Base-by-base conservation (phyloP, 2,113 vertebrate species). In the Ptychochromis oligacanthus region DNA sequence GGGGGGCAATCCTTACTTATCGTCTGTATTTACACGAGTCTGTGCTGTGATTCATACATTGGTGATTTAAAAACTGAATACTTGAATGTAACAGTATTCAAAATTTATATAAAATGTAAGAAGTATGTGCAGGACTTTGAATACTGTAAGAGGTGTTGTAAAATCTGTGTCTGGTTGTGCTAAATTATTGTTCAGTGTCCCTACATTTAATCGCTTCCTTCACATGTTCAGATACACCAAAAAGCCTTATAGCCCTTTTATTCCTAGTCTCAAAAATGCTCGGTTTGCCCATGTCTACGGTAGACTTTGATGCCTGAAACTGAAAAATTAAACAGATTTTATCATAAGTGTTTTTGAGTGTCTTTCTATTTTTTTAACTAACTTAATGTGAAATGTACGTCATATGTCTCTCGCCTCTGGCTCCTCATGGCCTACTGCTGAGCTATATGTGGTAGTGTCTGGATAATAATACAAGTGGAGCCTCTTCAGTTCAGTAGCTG, bases 251-350 rank as follows among this genome's bases (percentile, higher is more conserved):
- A 43, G 31, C 85, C 34, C 1, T 14, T 80, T 49, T 59, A 20
- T 80, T 61, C 5, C 40, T 46, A 17, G 8, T 81, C 22, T 87
- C 28, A 74, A 1, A 8, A 24, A 7, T 13, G n/a, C 20, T 38
- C 14, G 62, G 28, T 52, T 56, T 80, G 20, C 77, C 67, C 24
- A 17, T 78, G 12, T 79, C 22, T 86, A 38, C 57, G n/a, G 38
- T 24, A 34, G 54, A 84, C 58, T 43, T n/a, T n/a, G 22, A 77
- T 83, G 40, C 56, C 20, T 70, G 10, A 65, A 59, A 57, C 22
- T 74, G n/a, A 82, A 15, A 67, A 91, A 90, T 88, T 89, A 88
- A 89, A 79, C n/a, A 20, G 22, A 64, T 74, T n/a, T 12, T 46
- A 24, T 80, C 1, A 18, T 26, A 55, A 17, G 59, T 64, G 2